Evolutionary conservation across 2,888 invertebrate species (phyloP), one percentile per base, ranked within the genome.

Genomic region (Drosophila tanythrix): DNA sequence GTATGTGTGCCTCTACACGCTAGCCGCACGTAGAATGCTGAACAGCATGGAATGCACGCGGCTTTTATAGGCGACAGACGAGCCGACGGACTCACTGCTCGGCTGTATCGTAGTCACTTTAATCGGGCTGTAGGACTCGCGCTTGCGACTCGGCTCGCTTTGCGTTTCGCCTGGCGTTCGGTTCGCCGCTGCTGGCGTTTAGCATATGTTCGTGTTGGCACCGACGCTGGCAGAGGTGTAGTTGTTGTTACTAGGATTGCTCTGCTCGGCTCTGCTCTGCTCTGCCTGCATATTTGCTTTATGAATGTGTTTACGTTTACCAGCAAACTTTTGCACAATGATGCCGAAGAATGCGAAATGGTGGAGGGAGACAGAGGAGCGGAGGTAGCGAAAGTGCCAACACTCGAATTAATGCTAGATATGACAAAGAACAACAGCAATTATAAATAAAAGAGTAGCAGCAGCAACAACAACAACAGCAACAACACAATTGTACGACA

Each of bases 291-390:
- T 89, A 89, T 85, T 85, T 85, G 79, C 85, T 89, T 89, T 85
- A 85, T 85, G 89, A 85, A 89, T 85, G 85, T 85, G 85, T 89
- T 85, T 85, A 85, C 85, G 85, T 85, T 85, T 85, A 89, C 89
- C 85, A 87, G 89, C 74, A 85, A 85, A 89, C 87, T 85, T 85
- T 83, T 70, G 38, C 71, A 72, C 81, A 80, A 74, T 63, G 77
- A 18, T 63, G 56, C 70, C 10, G 53, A 13, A 5, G 29, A 55
- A 25, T 18, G 29, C 50, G n/a, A 46, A 46, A 15, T 40, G 31
- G 29, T 35, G 36, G 63, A 8, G 27, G 25, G 50, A 36, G 33
- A 36, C 55, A 40, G 46, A 46, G 52, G 50, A 35, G 66, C 15
- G 15, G 25, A 8, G 25, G 25, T 8, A 25, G 84, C 77, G 87